phyloP scores from a whole-genome alignment of 2,113 vertebrate species.

The Blennius ocellaris region DNA sequence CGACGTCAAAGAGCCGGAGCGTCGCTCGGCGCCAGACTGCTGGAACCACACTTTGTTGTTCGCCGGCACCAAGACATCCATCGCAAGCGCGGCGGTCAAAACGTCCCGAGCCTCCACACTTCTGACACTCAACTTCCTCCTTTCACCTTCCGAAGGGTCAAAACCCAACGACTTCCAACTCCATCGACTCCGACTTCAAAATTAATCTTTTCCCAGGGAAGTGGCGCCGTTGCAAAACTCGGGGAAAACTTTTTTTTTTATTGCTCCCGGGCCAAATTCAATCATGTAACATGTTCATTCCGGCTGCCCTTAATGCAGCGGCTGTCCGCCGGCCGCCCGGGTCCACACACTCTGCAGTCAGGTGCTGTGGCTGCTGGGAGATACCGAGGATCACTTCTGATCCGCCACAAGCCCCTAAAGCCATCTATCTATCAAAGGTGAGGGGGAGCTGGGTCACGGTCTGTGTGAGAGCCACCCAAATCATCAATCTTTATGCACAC shows the following conservation, averaged over 20 bases:
- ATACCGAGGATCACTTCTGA: constrained; percentile 86
- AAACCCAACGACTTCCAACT: constrained; percentile 9
- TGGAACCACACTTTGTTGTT: too few species aligned
- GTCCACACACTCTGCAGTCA: constrained; percentile 68
- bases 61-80: too few species aligned
- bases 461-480: constrained; percentile 51
- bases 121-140: background rate
- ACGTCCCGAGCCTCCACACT: background rate
- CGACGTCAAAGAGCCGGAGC: too few species aligned
- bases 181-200: constrained; percentile 43
- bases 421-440: constrained; percentile 84
- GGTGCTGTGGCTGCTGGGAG: constrained; percentile 79
- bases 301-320: constrained; percentile 37
- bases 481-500: constrained; percentile 67
- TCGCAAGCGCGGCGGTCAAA: too few species aligned
- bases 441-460: constrained; percentile 60
- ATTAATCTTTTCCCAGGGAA: constrained; percentile 32
- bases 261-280: constrained; percentile 57
- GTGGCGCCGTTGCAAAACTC: constrained; percentile 34
- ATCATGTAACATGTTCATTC: constrained; percentile 51
- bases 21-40: too few species aligned
- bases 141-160: constrained; percentile 31
- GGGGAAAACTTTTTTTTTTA: constrained; percentile 48
- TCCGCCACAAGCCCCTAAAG: constrained; percentile 80
- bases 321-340: constrained; percentile 14